Conservation (phyloP, 2,888 invertebrate genomes). For the Synergus japonicus region DNA sequence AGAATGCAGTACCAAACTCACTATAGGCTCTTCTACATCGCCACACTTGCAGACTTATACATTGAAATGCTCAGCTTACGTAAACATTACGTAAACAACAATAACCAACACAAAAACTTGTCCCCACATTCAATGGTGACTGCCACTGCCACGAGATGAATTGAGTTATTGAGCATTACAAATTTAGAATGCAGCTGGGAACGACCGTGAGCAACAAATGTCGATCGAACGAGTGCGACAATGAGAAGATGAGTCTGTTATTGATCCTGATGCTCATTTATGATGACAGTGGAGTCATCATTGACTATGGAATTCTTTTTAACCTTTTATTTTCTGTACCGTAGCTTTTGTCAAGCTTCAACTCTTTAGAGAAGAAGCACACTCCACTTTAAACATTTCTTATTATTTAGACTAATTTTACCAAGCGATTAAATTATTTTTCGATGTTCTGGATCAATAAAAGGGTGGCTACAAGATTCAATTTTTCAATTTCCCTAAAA, state of each 20-base stretch:
- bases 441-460: background rate
- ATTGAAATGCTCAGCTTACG: slow-evolving; percentile 65
- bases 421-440: background rate
- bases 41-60: slow-evolving; percentile 45
- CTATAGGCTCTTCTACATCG: slow-evolving; percentile 39
- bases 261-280: slow-evolving; percentile 8
- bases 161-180: slow-evolving; percentile 53
- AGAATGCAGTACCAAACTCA: background rate
- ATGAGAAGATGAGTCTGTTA: slow-evolving; percentile 15
- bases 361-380: background rate
- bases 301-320: background rate
- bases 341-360: background rate
- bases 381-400: background rate
- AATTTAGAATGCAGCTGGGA: slow-evolving; percentile 9
- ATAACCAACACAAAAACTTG: slow-evolving; percentile 66
- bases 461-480: no score
- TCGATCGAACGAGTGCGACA: slow-evolving; percentile 35
- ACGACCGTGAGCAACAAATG: slow-evolving; percentile 35
- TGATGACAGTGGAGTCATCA: background rate
- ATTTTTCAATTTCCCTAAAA: no score
- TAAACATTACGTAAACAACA: slow-evolving; percentile 75
- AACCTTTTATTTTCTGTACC: background rate
- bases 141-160: slow-evolving; percentile 55
- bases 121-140: slow-evolving; percentile 56
- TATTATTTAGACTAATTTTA: background rate